Base-by-base conservation (phyloP, 2,113 vertebrate genomes). In the Anoura caudifer region DNA sequence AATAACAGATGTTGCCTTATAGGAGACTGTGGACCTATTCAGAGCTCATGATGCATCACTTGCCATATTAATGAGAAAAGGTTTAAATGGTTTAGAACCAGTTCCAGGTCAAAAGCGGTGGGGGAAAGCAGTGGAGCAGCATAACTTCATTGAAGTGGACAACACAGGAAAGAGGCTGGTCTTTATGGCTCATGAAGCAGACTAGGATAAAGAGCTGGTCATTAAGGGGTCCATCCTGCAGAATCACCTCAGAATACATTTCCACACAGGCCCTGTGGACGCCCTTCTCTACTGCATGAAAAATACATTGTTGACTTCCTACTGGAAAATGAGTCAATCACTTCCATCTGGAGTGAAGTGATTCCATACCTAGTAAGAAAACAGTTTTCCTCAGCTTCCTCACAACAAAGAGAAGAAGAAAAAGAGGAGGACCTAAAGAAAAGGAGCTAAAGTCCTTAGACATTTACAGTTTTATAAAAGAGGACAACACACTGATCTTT, bases 241-340 rank as follows among this genome's bases (percentile, higher is more conserved):
- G 99, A 59, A 26, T 97, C 98, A 99, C 97, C 99, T 99, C 82
- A 99, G 99, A 97, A 99, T 99, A 98, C 99, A 98, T 97, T 99
- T 99, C 98, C 99, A 99, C 97, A 99, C 99, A 22, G 99, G 99
- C 45, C 99, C 99, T 2, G 98, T 99, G 97, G 99, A 99, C n/a
- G 99, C 99, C 95, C 99, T 99, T 97, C 99, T 99, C 89, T 99
- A 99, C 98, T 99, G 99, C 97, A 98, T 99, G 98, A 99, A 99
- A 99, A 99, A 98, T 99, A 99, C 0, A 99, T 99, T 87, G 98
- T 99, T 90, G 99, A 99, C 97, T 99, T 99, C 97, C 98, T 99
- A 69, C 98, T 98, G 70, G 99, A 99, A 97, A 99, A 99, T 98
- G 99, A 99, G 99, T 99, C 56, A 10, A 24, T 24, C 56, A 59